Evolutionary conservation across 1,140 invertebrate genomes (phyloP), one percentile per base, ranked within the genome.

Genomic region (Maniola jurtina): DNA sequence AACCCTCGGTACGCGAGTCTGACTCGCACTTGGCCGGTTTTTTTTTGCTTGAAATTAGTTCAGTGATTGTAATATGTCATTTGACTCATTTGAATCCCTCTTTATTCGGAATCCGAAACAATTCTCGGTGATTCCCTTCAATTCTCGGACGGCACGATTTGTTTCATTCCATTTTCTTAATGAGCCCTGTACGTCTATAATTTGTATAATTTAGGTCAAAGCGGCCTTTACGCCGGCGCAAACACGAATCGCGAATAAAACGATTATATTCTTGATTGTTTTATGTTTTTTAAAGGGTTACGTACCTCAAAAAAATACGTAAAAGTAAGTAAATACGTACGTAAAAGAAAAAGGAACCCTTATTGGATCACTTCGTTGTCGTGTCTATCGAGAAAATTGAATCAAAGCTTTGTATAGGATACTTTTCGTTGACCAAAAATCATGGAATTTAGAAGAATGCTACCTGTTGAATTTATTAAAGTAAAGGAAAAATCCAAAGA

Each of bases 131-230:
- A 73, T 73, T 73, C 55, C 9, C 45, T 66, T 50, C 65, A 70
- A 66, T 72, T 34, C 40, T 59, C 6, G 9, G 55, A 57, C 48
- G 55, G 65, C 72, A 71, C 72, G 68, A 71, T 68, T 68, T 64
- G 55, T 60, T 40, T 61, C 47, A 67, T 66, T 75, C 62, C 59
- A 72, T 67, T 75, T 70, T 57, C 61, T 59, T 72, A 73, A 73
- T 73, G 68, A 73, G 70, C 40, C 33, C 33, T 55, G 38, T 61
- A 25, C 52, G 59, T 48, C 58, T 61, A 56, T 61, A 61, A 67
- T 67, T 71, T 66, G 35, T 55, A 34, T 34, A 55, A 55, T 55
- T 55, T 55, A 55, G 52, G 58, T 59, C 61, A 52, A 61, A 54
- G 66, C 34, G 52, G 25, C 52, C 35, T 50, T 61, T 61, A 55